Evolutionary conservation across 2,113 vertebrate genomes (phyloP), one percentile per base, ranked within the genome.

Genomic region (Clarias magur): DNA sequence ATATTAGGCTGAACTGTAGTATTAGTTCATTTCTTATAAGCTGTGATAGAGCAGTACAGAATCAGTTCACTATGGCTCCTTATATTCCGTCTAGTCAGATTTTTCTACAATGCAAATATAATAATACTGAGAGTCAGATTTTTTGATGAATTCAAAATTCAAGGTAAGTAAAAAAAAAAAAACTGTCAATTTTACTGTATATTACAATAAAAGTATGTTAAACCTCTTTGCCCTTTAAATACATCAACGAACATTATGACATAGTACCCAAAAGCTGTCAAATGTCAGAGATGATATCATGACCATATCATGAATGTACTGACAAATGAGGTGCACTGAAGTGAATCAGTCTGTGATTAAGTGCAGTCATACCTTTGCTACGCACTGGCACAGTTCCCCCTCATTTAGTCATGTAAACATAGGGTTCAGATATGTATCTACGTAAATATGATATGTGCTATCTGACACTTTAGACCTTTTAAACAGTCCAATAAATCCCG

Each of bases 291-390:
- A 67, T 87, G 70, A 68, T 65, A 62, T 83, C 70, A 83, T 78
- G 12, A 38, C 48, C 76, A 65, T 53, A 57, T 59, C n/a, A 11
- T 25, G 75, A 57, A 21, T 19, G 70, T 54, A 87, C 67, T 76
- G 60, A 87, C 21, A 83, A 30, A 59, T 65, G 80, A 65, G 59
- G 78, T 70, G 80, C 59, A 65, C 19, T 82, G 80, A 76, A 82
- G n/a, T 75, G 65, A 70, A 87, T 30, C 2, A 23, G 59, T 13
- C 8, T 42, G 48, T 53, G 53, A 79, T 87, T 87, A 57, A 68
- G 42, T 83, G 30, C 62, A 78, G 54, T 67, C 62, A 79, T 68
- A 83, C 60, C 59, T 21, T 63, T 60, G 30, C 42, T 25, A 6
- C 59, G 83, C 13, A 11, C 42, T 83, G 59, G 68, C 12, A 17